phyloP scores from a whole-genome alignment of 2,888 invertebrate species.

The Hesperia comma region DNA sequence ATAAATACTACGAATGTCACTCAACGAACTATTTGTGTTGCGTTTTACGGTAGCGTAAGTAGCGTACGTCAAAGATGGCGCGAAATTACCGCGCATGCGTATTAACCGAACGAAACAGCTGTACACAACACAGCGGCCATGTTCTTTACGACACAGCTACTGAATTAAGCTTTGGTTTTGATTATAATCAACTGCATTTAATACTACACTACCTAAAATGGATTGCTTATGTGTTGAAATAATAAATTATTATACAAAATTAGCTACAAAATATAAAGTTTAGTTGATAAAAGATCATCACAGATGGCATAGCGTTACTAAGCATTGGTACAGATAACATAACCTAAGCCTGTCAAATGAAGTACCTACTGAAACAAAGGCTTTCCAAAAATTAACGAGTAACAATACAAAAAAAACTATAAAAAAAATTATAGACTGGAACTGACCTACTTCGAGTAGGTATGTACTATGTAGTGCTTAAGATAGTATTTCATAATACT shows the following conservation, averaged over 20 bases:
- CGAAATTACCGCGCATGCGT: constrained; percentile 76
- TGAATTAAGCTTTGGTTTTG: constrained; percentile 44
- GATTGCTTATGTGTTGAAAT: not conserved
- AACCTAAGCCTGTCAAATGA: constrained; percentile 14
- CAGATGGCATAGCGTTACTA: not conserved
- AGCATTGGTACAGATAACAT: constrained; percentile 9
- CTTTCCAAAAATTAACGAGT: not conserved
- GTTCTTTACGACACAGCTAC: constrained; percentile 55
- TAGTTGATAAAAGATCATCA: not conserved
- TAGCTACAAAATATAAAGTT: not conserved
- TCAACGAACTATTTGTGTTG: constrained; percentile 34
- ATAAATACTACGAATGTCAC: constrained; percentile 34
- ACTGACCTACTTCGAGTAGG: no score
- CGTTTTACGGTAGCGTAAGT: constrained; percentile 35
- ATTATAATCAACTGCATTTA: constrained; percentile 42
- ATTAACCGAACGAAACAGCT: constrained; percentile 71
- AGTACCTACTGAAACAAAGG: not conserved
- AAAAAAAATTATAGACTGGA: no score
- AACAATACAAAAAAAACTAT: no score
- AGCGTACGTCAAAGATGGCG: constrained; percentile 66
- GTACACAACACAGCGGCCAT: constrained; percentile 72
- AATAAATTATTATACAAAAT: not conserved
- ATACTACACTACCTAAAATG: constrained; percentile 22
- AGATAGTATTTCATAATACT: no score
- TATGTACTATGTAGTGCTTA: no score